Evolutionary conservation across 2,797 vertebrate species (phyloP).

Genomic region (Rallus crepitans): DNA sequence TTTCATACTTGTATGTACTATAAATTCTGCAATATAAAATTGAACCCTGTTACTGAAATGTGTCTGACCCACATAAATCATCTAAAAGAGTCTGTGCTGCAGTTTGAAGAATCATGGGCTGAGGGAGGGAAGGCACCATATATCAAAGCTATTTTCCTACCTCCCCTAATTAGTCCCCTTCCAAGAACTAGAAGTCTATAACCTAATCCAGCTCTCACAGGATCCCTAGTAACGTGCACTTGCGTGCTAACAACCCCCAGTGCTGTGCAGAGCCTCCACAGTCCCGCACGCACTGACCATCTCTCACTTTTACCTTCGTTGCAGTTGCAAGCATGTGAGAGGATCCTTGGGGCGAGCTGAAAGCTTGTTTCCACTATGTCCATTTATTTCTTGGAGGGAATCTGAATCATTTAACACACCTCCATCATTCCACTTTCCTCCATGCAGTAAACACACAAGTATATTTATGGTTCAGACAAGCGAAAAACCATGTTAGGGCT

Average conservation of each 20-base stretch:
- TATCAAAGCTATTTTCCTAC: background rate
- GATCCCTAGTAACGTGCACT: rapidly evolving
- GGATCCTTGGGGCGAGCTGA: background rate
- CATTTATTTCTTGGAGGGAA: background rate
- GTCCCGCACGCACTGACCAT: background rate
- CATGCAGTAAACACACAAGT: background rate
- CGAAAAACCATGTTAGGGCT: background rate
- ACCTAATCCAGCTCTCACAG: background rate
- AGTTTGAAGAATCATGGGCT: too few species aligned
- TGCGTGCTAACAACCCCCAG: rapidly evolving
- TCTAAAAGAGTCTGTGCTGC: background rate
- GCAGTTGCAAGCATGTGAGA: rapidly evolving
- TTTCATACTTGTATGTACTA: background rate
- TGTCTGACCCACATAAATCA: background rate
- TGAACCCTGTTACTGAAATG: background rate
- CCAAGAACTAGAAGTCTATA: background rate
- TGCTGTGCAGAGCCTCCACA: background rate
- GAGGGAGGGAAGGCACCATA: too few species aligned
- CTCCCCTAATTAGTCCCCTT: background rate
- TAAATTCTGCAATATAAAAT: background rate
- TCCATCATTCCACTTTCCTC: background rate
- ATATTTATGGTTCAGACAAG: background rate
- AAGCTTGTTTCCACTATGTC: background rate
- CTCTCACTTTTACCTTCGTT: background rate
- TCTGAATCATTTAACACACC: background rate